A percentile compares a stretch with the other conserved stretches of the same genome.
phyloP scores from a whole-genome alignment of 1,140 invertebrate genomes.

The Zelostemma sp. region DNA sequence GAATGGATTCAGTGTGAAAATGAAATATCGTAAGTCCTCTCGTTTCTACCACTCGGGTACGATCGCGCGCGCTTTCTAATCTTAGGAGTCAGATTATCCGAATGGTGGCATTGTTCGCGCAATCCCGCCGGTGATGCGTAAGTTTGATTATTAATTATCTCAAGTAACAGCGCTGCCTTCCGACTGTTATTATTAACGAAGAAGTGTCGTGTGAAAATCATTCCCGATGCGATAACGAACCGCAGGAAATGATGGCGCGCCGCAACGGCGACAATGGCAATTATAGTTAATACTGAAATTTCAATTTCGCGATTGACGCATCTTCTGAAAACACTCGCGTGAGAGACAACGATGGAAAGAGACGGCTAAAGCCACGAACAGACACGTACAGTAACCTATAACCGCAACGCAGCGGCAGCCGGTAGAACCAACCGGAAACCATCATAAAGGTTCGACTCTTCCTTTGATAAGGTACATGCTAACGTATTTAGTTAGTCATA shows the following conservation, averaged over 20 bases:
- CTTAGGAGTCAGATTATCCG: slow-evolving; percentile 14
- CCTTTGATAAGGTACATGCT: slow-evolving; percentile 64
- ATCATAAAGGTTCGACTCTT: slow-evolving; percentile 67
- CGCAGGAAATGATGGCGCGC: slow-evolving; percentile 39
- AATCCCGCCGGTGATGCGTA: slow-evolving; percentile 20
- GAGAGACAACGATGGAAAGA: slow-evolving; percentile 26
- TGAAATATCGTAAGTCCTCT: slow-evolving; percentile 20
- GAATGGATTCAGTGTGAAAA: slow-evolving; percentile 39
- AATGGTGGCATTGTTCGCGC: slow-evolving; percentile 21
- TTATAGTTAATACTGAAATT: slow-evolving; percentile 65
- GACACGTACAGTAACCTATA: slow-evolving; percentile 46
- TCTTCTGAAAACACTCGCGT: slow-evolving; percentile 46
- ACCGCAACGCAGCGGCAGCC: slow-evolving; percentile 46
- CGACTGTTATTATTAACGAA: slow-evolving; percentile 23
- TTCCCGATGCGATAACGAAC: slow-evolving; percentile 54
- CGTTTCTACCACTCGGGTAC: slow-evolving; percentile 7
- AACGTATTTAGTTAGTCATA: slow-evolving; percentile 69
- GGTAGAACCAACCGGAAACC: slow-evolving; percentile 65
- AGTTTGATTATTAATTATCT: slow-evolving; percentile 40
- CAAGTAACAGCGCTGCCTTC: neutral
- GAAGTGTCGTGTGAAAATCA: slow-evolving; percentile 45
- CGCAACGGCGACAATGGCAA: slow-evolving; percentile 58
- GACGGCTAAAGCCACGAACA: slow-evolving; percentile 52
- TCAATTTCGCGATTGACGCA: slow-evolving; percentile 67
- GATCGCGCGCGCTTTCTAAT: slow-evolving; percentile 35